phyloP scores from a whole-genome alignment of 2,113 vertebrate species.

The Sakesphorus luctuosus region DNA sequence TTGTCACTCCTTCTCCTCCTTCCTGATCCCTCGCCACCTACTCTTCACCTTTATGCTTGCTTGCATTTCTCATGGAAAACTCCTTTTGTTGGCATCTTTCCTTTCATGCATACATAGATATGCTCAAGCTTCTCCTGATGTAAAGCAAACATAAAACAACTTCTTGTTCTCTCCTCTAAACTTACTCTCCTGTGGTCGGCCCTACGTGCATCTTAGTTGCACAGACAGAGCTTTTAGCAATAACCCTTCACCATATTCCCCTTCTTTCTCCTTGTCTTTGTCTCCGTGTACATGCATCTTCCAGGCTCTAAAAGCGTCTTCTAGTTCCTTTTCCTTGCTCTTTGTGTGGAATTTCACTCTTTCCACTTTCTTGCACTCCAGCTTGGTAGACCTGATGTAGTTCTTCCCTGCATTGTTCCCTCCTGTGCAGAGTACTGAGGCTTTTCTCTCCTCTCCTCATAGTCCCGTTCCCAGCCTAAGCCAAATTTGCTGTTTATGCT shows the following conservation, averaged over 20 bases:
- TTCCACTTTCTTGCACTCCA: background rate
- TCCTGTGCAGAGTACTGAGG: background rate
- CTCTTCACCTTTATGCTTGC: background rate
- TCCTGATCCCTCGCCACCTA: background rate
- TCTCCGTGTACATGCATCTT: background rate
- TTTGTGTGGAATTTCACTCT: background rate
- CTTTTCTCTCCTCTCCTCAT: background rate
- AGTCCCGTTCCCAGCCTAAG: background rate
- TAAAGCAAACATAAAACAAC: background rate
- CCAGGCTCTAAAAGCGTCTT: background rate
- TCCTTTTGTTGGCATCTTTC: background rate
- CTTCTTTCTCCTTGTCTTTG: background rate
- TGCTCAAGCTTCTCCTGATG: background rate
- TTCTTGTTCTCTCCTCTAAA: background rate
- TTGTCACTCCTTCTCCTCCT: background rate
- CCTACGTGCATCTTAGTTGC: accelerated
- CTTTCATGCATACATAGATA: background rate
- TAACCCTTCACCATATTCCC: background rate
- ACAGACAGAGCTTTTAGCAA: background rate
- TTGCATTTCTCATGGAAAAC: background rate
- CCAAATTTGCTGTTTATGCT: background rate
- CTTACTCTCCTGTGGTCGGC: background rate
- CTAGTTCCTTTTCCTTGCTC: background rate
- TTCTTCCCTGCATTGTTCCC: background rate
- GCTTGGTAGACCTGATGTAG: accelerated